phyloP scores from a whole-genome alignment of 2,888 invertebrate genomes.

The Uropetala carovei region DNA sequence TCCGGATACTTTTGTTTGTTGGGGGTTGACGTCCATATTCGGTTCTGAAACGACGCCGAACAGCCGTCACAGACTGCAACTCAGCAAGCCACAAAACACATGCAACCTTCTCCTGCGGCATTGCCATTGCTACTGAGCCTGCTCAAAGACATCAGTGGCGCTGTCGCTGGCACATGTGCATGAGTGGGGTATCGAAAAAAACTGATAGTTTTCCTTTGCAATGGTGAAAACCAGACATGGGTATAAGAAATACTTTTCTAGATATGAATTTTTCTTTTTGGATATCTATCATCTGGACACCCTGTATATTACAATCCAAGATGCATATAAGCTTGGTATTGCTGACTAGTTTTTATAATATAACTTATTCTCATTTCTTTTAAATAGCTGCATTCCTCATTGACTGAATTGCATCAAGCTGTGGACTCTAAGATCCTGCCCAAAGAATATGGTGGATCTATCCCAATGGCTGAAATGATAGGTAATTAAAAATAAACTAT shows the following conservation, averaged over 20 bases:
- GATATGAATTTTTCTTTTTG: too few relatives aligned
- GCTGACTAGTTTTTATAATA: not conserved
- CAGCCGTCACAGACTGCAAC: not conserved
- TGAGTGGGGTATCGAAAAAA: too few relatives aligned
- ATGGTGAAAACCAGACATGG: too few relatives aligned
- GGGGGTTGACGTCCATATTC: not conserved
- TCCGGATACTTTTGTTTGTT: not conserved
- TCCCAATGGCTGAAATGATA: slow-evolving; percentile 85
- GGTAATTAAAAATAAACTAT: slow-evolving; percentile 79
- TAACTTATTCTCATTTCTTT: not conserved
- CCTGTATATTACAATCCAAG: not conserved
- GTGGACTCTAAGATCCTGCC: slow-evolving; percentile 83
- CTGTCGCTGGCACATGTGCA: too few relatives aligned
- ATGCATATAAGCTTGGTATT: not conserved
- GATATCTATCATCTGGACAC: too few relatives aligned
- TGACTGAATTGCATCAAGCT: slow-evolving; percentile 79
- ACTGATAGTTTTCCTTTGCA: too few relatives aligned
- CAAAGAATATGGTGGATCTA: slow-evolving; percentile 83
- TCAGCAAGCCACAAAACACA: too few relatives aligned
- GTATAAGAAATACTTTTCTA: too few relatives aligned
- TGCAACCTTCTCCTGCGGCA: too few relatives aligned
- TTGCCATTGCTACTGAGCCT: too few relatives aligned
- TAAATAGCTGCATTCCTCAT: slow-evolving; percentile 78
- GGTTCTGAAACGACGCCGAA: not conserved
- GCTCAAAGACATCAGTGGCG: too few relatives aligned